These are phyloP conservation scores for Eledona agricola DNA, from an alignment of 2,888 invertebrate genomes.

Conservation along the genomic window DNA sequence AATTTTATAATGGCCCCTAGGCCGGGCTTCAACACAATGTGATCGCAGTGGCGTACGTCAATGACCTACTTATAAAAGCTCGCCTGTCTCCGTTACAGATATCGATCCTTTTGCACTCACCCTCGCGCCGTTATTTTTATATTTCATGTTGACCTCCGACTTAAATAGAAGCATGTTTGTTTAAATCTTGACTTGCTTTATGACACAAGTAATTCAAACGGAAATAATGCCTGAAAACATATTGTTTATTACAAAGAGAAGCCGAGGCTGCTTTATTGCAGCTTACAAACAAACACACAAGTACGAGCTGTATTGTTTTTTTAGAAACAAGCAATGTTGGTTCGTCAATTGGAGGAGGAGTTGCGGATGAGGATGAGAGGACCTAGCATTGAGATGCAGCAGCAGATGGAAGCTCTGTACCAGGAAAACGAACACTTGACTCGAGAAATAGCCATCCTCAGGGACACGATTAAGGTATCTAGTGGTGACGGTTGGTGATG, in stretches of 20 bases:
- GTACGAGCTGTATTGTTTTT: constrained; percentile 44
- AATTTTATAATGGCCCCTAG: background rate
- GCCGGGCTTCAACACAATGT: constrained; percentile 1
- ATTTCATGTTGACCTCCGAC: constrained; percentile 23
- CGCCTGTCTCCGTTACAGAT: constrained; percentile 30
- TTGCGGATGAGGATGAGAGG: constrained; percentile 86
- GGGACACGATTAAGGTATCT: constrained; percentile 91
- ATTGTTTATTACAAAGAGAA: no score
- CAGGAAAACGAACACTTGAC: constrained; percentile 94
- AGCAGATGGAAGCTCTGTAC: constrained; percentile 91
- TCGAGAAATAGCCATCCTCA: constrained; percentile 89
- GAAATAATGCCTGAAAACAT: background rate
- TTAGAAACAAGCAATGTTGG: constrained; percentile 96
- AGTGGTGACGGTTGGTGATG: background rate
- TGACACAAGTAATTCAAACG: no score
- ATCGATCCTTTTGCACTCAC: constrained; percentile 29
- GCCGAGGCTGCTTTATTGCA: constrained; percentile 1
- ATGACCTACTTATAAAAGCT: constrained; percentile 36
- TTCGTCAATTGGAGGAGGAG: constrained; percentile 93
- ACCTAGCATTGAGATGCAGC: constrained; percentile 89
- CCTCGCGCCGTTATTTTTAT: constrained; percentile 31
- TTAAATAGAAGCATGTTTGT: constrained; percentile 12
- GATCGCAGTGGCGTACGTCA: constrained; percentile 34
- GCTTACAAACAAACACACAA: constrained; percentile 6
- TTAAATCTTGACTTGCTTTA: constrained; percentile 1